Conservation (phyloP, 2,797 vertebrate genomes). For the Eulemur albifrons region DNA sequence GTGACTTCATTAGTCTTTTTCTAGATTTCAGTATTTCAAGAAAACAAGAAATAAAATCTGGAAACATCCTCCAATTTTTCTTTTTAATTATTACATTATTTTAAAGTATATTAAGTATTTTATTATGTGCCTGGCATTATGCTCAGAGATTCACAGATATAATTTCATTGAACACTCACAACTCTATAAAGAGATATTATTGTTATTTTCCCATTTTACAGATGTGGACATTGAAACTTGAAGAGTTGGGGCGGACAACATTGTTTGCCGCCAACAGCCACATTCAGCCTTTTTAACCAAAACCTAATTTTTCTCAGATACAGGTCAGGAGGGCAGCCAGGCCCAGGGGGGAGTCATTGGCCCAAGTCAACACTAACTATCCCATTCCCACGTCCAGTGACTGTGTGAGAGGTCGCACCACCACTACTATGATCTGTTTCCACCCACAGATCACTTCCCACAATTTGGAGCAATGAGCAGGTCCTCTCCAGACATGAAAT, state of each 20-base stretch:
- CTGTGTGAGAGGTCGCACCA: not conserved
- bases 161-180: not conserved
- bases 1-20: constrained; percentile 9
- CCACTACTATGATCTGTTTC: not conserved
- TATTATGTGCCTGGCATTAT: not conserved
- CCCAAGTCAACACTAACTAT: not conserved
- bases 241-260: not conserved
- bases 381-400: too few species aligned
- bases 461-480: too few species aligned
- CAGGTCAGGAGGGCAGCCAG: not conserved
- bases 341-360: not conserved
- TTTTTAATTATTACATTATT: not conserved
- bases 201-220: not conserved
- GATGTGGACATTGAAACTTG: not conserved
- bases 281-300: not conserved
- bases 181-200: not conserved
- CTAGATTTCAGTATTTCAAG: not conserved
- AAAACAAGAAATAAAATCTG: not conserved
- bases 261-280: not conserved
- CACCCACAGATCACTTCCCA: not conserved
- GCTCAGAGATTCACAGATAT: not conserved
- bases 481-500: too few species aligned
- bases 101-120: not conserved
- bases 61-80: not conserved
- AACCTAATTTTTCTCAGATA: not conserved